phyloP scores from a whole-genome alignment of 2,888 invertebrate species.

The Drosophila maculinotata region DNA sequence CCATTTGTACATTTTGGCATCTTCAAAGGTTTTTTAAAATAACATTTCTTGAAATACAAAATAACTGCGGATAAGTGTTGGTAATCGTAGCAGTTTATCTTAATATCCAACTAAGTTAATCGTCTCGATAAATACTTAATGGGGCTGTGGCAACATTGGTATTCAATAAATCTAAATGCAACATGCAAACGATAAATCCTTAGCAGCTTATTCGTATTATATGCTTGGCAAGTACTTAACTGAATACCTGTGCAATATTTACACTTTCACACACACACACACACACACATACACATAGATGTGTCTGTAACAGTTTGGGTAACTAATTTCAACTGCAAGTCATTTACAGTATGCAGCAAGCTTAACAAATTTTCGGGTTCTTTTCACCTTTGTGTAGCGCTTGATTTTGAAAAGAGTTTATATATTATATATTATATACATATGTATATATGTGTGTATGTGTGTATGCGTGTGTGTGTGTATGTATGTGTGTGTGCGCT shows the following conservation, averaged over 20 bases:
- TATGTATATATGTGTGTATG: neutral
- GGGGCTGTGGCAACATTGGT: constrained; percentile 7
- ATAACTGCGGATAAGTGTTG: too few relatives aligned
- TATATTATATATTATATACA: neutral
- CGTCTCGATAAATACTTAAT: constrained; percentile 19
- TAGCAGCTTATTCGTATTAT: constrained; percentile 36
- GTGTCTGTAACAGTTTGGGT: constrained; percentile 12
- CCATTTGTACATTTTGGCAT: too few relatives aligned
- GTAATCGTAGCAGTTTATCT: too few relatives aligned
- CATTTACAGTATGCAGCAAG: constrained; percentile 22
- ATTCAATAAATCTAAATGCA: neutral
- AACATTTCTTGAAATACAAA: too few relatives aligned
- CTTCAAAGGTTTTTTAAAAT: too few relatives aligned
- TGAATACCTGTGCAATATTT: constrained; percentile 9
- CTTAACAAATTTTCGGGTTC: constrained; percentile 18
- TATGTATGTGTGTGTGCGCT: constrained; percentile 5
- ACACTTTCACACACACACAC: constrained; percentile 9
- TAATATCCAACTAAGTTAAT: too few relatives aligned
- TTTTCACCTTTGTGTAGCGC: constrained; percentile 7
- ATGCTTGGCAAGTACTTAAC: constrained; percentile 11
- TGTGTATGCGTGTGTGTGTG: neutral
- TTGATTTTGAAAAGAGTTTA: constrained; percentile 24
- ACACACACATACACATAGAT: constrained; percentile 1
- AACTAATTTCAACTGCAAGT: constrained; percentile 38
- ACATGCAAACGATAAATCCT: constrained; percentile 4